Evolutionary conservation across 2,888 invertebrate species (phyloP), one percentile per base, ranked within the genome.

Genomic region (Amitus sp.): DNA sequence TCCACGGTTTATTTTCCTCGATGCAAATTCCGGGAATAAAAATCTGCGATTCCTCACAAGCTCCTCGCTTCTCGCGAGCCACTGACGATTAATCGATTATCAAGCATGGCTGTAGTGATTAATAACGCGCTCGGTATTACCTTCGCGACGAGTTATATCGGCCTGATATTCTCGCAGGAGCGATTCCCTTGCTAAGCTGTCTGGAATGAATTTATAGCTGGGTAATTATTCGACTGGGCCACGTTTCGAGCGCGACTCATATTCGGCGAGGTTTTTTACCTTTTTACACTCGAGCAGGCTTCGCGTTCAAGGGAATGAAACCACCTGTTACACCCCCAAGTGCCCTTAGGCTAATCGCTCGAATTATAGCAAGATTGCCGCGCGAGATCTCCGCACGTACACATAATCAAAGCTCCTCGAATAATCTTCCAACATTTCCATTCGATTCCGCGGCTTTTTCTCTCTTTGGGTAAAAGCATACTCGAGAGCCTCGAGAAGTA

Each of bases 271-370:
- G 47, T 39, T 46, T 49, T 54, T 39, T 13, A 12, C 43, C 58
- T 55, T 59, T 59, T 63, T 60, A 50, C 45, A 49, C 27, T 55
- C 49, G 18, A 51, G 39, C 51, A 18, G 33, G 47, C 33, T 34
- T 55, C 52, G 43, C 56, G 53, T 57, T 65, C 57, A 43, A 60
- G 64, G 50, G 60, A 57, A 54, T 60, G 54, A 56, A 65, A 65
- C 64, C 64, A 65, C 64, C 64, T 65, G 64, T 65, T 65, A 65
- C 64, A 57, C 64, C 56, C 60, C 57, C 61, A 61, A 65, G 64
- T 65, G 57, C 64, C 64, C 64, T 65, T 65, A 65, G 64, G 64
- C 64, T 65, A 65, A 65, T 65, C 64, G 64, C 60, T 47, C 61
- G 64, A 61, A 65, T 65, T 65, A 65, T 65, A 61, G 60, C 64